Base-by-base conservation (phyloP, 2,888 invertebrate genomes). In the Agrenia bidenticulata region DNA sequence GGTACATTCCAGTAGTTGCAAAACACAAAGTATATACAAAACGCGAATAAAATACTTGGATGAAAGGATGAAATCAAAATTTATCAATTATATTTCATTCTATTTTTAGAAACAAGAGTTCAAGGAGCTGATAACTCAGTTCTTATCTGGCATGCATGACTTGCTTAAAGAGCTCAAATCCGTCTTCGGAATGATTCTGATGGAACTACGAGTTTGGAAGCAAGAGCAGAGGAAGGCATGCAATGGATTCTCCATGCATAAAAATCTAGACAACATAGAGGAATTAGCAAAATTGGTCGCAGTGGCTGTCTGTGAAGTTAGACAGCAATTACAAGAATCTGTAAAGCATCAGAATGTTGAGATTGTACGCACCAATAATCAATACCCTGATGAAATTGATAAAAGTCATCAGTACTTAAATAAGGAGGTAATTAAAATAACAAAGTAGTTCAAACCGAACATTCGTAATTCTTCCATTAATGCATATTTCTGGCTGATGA, bases 191-290 rank as follows among this genome's bases (percentile, higher is more conserved):
- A 4, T 32, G 4, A 11, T 57, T 7, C 21, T 21, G 2, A 9
- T 39, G 9, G 39, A 39, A 19, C 42, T 41, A 5, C 5, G 27
- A 4, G 4, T 4, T 15, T 41, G 57, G 57, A 42, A 42, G 24
- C 2, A 26, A 2, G 58, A 58, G 17, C 42, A 58, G 17, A 42
- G 58, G 19, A 17, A 26, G 4, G 42, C 23, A 23, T 42, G 21
- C 7, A 58, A 58, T 26, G 58, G 58, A 15, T 45, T 45, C 23
- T 13, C 23, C 2, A 45, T 45, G 23, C 15, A 4, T n/a, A 32
- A 26, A n/a, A 58, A 42, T 17, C 11, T 58, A 4, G 42, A 42
- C 58, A 49, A 24, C 17, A 58, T 58, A n/a, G 51, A 51, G 13
- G 21, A 21, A 23, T 51, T 51, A 24, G 21, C 19, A 2, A 24